Conservation (phyloP, 2,797 vertebrate genomes). For the Otolemur crassicaudatus region DNA sequence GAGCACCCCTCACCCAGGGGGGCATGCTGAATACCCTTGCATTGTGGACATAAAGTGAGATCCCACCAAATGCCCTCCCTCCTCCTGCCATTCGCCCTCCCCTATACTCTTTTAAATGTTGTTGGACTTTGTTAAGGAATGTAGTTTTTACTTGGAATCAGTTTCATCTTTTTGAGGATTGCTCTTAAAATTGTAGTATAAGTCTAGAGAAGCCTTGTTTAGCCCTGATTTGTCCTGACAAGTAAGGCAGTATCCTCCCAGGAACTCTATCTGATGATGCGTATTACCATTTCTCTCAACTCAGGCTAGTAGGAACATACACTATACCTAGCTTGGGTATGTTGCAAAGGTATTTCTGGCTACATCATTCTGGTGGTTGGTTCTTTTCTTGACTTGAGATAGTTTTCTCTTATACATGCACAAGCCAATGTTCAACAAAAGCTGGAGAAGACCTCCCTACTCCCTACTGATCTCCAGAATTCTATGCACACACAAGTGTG, state of each 20-base stretch:
- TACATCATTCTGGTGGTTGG: neutral
- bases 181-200: neutral
- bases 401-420: neutral
- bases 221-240: neutral
- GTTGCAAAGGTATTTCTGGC: neutral
- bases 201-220: neutral
- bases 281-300: neutral
- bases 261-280: neutral
- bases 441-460: neutral
- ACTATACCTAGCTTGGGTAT: neutral
- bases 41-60: no score
- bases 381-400: neutral
- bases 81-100: no score
- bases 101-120: neutral
- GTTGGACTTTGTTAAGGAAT: neutral
- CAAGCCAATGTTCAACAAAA: neutral
- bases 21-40: no score
- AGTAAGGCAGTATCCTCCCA: neutral
- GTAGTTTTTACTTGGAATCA: neutral
- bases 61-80: no score
- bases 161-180: neutral
- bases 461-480: neutral
- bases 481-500: neutral
- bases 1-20: no score
- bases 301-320: neutral